Base-by-base conservation (phyloP, 92 coral and sea anemone species). In the Isaurus tuberculatus region DNA sequence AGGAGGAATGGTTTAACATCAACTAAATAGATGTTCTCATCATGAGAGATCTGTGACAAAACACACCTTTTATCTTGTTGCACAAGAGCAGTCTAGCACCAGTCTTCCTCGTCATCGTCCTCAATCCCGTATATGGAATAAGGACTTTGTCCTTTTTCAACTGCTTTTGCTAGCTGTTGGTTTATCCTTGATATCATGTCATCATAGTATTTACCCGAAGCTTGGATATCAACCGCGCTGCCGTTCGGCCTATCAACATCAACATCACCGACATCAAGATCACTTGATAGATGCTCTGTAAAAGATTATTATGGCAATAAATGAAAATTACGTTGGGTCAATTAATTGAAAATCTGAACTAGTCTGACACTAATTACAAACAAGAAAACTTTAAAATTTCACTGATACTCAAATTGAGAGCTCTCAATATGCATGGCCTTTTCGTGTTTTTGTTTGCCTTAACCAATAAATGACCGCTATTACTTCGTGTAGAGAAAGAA, bases 101-200 rank as follows among this genome's bases (percentile, higher is more conserved):
- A 97, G 70, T 97, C 99, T 64, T 91, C 95, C 34, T 91, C 99
- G 68, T 97, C 99, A 55, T 97, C 95, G 32, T 93, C 97, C 44
- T 90, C 96, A 88, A 97, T 48, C 7, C 98, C 99, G 83, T 94
- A 97, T 72, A 92, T 88, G 80, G 93, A 94, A 81, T 94, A 94
- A 26, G 98, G 98, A 82, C 98, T 94, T 58, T 93, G 91, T 22
- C 98, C 98, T 55, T 89, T 84, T 25, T 87, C 91, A 5, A 97
- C 99, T 5, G 98, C 99, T 57, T 88, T 86, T 36, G 85, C 90
- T 6, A 97, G 85, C 63, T 97, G 96, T 57, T 89, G 87, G 84
- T 97, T 94, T 25, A 97, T 97, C 15, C 94, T 91, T 17, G 91
- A 82, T 61, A 97, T 97, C 97, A 97, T 94, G 33, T 94, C 91